phyloP scores from a whole-genome alignment of 2,797 vertebrate species.

The Rhabdomys pumilio region DNA sequence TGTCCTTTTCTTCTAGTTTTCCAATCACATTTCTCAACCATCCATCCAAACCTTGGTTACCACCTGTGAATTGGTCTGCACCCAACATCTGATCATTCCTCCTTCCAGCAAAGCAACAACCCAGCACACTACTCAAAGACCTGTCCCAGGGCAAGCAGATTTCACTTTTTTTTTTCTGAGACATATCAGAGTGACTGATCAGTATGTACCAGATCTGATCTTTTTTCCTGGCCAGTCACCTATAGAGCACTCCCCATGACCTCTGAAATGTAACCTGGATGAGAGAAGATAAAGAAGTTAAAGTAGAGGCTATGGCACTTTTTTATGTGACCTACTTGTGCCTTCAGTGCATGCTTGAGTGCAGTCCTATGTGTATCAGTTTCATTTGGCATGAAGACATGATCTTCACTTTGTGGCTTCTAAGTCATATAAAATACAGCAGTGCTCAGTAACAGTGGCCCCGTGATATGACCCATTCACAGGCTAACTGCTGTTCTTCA shows the following conservation, averaged over 20 bases:
- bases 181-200: slow-evolving; percentile 8
- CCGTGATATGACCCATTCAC: not conserved
- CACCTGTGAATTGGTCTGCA: not conserved
- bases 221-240: not conserved
- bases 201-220: not conserved
- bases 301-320: not conserved
- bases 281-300: not conserved
- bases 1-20: slow-evolving; percentile 43
- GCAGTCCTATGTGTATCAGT: not conserved
- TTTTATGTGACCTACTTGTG: not conserved
- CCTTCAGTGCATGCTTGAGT: slow-evolving; percentile 10
- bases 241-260: not conserved
- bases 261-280: not conserved
- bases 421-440: not conserved
- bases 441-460: not conserved
- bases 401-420: slow-evolving; percentile 31
- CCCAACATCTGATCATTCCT: slow-evolving; percentile 19
- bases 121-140: not conserved
- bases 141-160: not conserved
- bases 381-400: slow-evolving; percentile 24
- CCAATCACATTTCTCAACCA: not conserved
- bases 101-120: slow-evolving; percentile 45
- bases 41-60: not conserved
- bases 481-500: slow-evolving; percentile 29
- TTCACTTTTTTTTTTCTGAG: not conserved